Evolutionary conservation across 2,113 vertebrate genomes (phyloP), one percentile per base, ranked within the genome.

Genomic region (Aptenodytes patagonicus): DNA sequence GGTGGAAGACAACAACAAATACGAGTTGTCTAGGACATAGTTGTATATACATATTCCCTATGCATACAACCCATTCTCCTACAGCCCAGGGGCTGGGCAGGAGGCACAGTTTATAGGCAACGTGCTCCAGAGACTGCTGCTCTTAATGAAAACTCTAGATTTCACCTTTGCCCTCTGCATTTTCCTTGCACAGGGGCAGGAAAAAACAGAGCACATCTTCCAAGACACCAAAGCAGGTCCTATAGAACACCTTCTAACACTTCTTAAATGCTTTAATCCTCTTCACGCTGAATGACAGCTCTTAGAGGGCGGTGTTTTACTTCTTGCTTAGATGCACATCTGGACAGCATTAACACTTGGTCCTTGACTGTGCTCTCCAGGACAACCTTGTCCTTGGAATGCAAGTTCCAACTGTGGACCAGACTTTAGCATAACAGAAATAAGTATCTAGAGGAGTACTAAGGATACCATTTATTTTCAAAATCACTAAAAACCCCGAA

Each of bases 401-500:
- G 44, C 26, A 57, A 75, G 13, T 55, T 89, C 24, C 71, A 89
- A 1, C 17, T 65, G 31, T 14, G 60, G n/a, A 62, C 32, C 40
- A 85, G 62, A 69, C 54, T 72, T 64, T 11, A 15, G 64, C 17
- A 6, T n/a, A 82, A 82, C n/a, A 87, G 60, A 94, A 94, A 83
- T 55, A 92, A 92, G 8, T 91, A 86, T 10, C 73, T 91, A 89
- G 78, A 90, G 34, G 73, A 96, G 49, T 98, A 97, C 85, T 96
- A 98, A 97, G 90, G 95, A 95, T 96, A 97, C 93, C 90, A 92
- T 98, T 98, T 98, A 98, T 98, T 98, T 98, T 97, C 96, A 98
- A 98, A 98, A 98, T 97, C 97, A 98, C 97, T 98, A 97, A 96
- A 98, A 98, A 96, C 86, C 83, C 92, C 87, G 89, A 92, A 91